Percentiles rank a stretch among this genome's conserved stretches.
phyloP scores from a whole-genome alignment of 2,888 invertebrate genomes.

The Loripinus fragilis region DNA sequence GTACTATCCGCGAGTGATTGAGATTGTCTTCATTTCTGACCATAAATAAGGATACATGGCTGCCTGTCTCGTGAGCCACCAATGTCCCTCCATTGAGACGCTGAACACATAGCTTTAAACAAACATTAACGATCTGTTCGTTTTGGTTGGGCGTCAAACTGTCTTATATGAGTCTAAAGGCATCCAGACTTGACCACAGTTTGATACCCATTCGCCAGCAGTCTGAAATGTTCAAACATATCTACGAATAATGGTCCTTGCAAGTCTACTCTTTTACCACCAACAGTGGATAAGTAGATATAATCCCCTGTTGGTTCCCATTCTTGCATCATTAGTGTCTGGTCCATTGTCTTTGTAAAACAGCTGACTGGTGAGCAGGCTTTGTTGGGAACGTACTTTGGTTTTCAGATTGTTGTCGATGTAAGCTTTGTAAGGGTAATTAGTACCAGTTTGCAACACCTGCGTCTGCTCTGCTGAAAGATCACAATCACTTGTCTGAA shows the following conservation, averaged over 20 bases:
- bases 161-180: conserved; percentile 44
- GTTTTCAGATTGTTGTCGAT: conserved; percentile 44
- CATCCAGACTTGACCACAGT: conserved; percentile 18
- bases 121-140: conserved; percentile 44
- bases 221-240: conserved; percentile 34
- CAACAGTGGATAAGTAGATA: conserved; percentile 17
- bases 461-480: conserved; percentile 43
- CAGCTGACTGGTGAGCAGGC: too few species aligned
- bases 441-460: conserved; percentile 31
- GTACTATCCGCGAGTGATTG: conserved; percentile 40
- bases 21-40: too few species aligned
- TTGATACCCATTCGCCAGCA: conserved; percentile 33
- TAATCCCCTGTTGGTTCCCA: conserved; percentile 32
- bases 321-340: conserved; percentile 32
- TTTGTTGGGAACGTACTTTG: conserved; percentile 1
- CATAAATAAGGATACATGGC: too few species aligned
- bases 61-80: conserved; percentile 37
- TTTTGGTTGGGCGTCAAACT: background rate
- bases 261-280: conserved; percentile 40
- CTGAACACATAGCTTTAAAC: too few species aligned
- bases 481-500: conserved; percentile 39
- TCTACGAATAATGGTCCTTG: conserved; percentile 45
- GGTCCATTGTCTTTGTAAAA: too few species aligned
- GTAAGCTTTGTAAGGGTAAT: conserved; percentile 54
- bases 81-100: conserved; percentile 26